Percentiles rank a stretch among this genome's conserved stretches.
Evolutionary conservation across 2,797 vertebrate genomes (phyloP).

Genomic region (Gymnothorax javanicus): DNA sequence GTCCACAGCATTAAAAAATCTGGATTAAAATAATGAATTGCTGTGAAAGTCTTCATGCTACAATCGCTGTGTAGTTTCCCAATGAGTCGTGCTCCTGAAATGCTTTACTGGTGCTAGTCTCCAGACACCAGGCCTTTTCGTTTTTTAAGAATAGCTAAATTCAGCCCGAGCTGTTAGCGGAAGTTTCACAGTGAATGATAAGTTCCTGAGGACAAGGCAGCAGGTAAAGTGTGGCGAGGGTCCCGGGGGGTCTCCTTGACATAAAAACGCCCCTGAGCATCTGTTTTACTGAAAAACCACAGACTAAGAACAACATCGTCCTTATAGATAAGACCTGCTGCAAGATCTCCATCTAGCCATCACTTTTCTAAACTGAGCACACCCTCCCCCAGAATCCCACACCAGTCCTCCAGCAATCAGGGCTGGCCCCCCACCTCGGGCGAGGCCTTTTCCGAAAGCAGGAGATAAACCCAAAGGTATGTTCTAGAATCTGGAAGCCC

Average conservation of each 20-base stretch:
- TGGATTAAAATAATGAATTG: not conserved
- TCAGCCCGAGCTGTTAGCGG: not conserved
- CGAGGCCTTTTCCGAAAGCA: not conserved
- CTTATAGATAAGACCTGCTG: not conserved
- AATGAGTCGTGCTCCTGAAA: not conserved
- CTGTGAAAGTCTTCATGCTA: not conserved
- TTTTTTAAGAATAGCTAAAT: not conserved
- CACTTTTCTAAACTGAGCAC: not conserved
- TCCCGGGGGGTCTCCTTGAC: not conserved
- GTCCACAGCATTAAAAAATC: not conserved
- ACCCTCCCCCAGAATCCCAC: not conserved
- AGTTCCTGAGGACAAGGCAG: constrained; percentile 17
- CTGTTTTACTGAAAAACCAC: constrained; percentile 17
- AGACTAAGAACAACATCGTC: constrained; percentile 6
- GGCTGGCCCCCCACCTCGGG: not conserved
- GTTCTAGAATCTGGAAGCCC: constrained; percentile 20
- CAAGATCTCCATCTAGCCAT: constrained; percentile 2
- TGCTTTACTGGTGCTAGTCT: not conserved
- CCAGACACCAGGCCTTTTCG: not conserved
- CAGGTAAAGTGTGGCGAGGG: not conserved
- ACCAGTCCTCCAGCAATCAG: not conserved
- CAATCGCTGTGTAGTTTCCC: not conserved
- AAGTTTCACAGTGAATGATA: not conserved
- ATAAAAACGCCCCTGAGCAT: constrained; percentile 19
- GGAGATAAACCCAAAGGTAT: not conserved